Conservation (phyloP, 2,797 vertebrate species). For the Adelosebastes latens region DNA sequence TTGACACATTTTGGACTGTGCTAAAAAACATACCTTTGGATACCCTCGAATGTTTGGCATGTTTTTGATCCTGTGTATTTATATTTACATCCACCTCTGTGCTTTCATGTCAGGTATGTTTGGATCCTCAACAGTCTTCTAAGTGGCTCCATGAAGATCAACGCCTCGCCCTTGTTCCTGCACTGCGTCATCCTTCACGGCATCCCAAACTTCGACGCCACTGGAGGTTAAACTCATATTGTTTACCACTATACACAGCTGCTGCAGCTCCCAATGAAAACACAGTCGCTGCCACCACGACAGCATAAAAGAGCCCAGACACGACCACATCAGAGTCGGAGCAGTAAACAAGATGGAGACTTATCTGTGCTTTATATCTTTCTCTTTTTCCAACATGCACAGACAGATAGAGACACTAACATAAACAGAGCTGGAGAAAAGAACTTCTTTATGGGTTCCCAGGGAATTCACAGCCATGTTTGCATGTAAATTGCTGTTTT, state of each 20-base stretch:
- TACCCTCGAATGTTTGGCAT: neutral
- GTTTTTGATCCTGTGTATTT: neutral
- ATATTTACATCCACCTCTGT: neutral
- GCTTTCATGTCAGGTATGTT: conserved; percentile 85
- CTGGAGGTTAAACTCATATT: conserved; percentile 82
- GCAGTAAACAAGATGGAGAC: conserved; percentile 61
- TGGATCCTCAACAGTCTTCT: conserved; percentile 93
- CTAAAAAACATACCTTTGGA: neutral
- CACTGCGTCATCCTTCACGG: conserved; percentile 91
- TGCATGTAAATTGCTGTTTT: conserved; percentile 67
- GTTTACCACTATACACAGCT: conserved; percentile 55
- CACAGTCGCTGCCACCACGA: conserved; percentile 2
- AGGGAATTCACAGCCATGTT: conserved; percentile 49
- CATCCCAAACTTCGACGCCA: conserved; percentile 88
- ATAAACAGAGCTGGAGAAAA: conserved; percentile 45
- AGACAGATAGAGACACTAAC: conserved; percentile 47
- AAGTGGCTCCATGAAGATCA: conserved; percentile 95
- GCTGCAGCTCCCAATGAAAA: conserved; percentile 47
- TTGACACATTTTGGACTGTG: neutral
- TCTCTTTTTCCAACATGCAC: conserved; percentile 34
- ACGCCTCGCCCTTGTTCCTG: conserved; percentile 89
- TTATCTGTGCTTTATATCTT: conserved; percentile 50
- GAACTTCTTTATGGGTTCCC: conserved; percentile 35
- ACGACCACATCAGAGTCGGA: conserved; percentile 67
- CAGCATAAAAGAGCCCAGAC: conserved; percentile 37